phyloP scores from a whole-genome alignment of 2,888 invertebrate genomes.

The Nemotelus pantherinus region DNA sequence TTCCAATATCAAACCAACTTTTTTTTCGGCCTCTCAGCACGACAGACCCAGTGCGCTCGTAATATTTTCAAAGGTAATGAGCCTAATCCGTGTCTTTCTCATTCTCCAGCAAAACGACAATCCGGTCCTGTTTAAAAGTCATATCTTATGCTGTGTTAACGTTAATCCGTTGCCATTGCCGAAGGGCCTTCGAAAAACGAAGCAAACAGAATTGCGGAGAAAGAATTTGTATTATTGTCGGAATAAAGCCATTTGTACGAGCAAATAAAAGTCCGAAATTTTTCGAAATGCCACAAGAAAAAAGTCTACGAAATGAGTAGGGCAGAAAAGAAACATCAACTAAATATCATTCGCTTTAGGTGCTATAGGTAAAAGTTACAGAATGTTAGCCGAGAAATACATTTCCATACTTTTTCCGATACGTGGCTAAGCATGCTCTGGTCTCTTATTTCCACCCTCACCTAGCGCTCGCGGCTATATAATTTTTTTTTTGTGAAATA shows the following conservation, averaged over 20 bases:
- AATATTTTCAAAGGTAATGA: not conserved
- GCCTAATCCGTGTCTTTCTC: not conserved
- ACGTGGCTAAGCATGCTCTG: not conserved
- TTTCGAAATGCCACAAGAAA: not conserved
- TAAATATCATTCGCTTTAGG: too few species aligned
- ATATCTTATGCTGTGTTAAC: slow-evolving; percentile 34
- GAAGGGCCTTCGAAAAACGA: slow-evolving; percentile 3
- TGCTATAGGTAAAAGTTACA: not conserved
- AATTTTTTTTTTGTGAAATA: slow-evolving; percentile 28
- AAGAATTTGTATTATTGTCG: slow-evolving; percentile 28
- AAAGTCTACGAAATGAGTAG: not conserved
- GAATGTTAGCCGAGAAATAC: not conserved
- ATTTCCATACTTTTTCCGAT: slow-evolving; percentile 29
- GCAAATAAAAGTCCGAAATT: slow-evolving; percentile 18
- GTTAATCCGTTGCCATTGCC: slow-evolving; percentile 28
- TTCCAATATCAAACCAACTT: not conserved
- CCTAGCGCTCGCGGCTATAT: slow-evolving; percentile 33
- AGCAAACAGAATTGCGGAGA: slow-evolving; percentile 18
- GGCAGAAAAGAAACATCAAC: too few species aligned
- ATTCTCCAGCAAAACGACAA: not conserved
- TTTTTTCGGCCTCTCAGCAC: too few species aligned
- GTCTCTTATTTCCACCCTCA: slow-evolving; percentile 13
- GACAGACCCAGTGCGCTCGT: not conserved
- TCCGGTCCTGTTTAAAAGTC: slow-evolving; percentile 35
- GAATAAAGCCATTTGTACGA: slow-evolving; percentile 37